phyloP scores from a whole-genome alignment of 2,113 vertebrate species.

The Echinops telfairi region DNA sequence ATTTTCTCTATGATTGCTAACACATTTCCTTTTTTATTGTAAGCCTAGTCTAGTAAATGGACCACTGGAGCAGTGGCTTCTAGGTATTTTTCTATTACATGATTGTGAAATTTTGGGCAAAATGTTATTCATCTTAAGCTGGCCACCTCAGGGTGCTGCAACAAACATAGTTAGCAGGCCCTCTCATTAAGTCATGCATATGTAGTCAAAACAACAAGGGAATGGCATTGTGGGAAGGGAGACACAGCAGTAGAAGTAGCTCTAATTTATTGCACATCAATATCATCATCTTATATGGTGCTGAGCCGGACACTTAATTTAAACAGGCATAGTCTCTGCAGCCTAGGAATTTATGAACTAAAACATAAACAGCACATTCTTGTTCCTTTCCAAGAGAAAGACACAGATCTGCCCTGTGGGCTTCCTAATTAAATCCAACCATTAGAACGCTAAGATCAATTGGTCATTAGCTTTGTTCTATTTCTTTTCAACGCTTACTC shows the following conservation, averaged over 20 bases:
- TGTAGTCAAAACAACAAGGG: neutral
- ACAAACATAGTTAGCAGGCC: neutral
- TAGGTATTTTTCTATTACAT: neutral
- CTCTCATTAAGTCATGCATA: neutral
- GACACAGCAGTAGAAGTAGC: neutral
- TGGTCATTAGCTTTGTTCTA: slow-evolving; percentile 42
- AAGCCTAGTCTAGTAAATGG: neutral
- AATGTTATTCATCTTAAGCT: neutral
- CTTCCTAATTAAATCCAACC: slow-evolving; percentile 51
- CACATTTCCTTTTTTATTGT: neutral
- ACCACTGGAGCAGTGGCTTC: neutral
- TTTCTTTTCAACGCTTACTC: slow-evolving; percentile 28
- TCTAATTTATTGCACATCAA: neutral
- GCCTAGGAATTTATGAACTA: slow-evolving; percentile 56
- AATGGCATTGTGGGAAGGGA: neutral
- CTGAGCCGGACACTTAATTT: slow-evolving; percentile 40
- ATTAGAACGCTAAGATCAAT: neutral
- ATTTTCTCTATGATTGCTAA: neutral
- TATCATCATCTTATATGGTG: neutral
- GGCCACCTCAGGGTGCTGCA: slow-evolving; percentile 8
- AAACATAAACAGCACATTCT: slow-evolving; percentile 25
- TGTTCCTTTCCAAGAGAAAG: neutral
- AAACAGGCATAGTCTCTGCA: slow-evolving; percentile 26
- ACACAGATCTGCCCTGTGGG: neutral
- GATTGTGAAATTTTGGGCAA: neutral